These are phyloP conservation scores for Anarsia innoxiella DNA, from an alignment of 2,888 invertebrate genomes.

Conservation along the genomic window DNA sequence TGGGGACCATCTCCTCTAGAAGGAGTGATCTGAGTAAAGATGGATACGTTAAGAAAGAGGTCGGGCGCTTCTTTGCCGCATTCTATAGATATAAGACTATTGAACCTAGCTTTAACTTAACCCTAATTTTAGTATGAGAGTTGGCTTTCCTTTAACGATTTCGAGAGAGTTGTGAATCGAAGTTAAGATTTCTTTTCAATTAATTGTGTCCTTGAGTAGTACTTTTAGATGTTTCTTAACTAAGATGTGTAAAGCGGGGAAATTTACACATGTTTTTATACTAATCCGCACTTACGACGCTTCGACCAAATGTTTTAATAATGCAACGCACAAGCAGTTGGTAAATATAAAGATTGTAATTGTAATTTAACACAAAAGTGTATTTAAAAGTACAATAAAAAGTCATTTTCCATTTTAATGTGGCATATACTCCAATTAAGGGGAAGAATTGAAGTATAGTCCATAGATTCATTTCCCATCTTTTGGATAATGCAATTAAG, in stretches of 20 bases:
- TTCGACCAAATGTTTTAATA: slow-evolving; percentile 48
- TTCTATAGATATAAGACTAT: slow-evolving; percentile 49
- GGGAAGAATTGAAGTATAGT: slow-evolving; percentile 69
- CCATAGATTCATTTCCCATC: slow-evolving; percentile 31
- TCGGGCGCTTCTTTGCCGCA: slow-evolving; percentile 50
- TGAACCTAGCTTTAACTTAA: slow-evolving; percentile 47
- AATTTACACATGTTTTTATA: slow-evolving; percentile 62
- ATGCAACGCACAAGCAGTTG: slow-evolving; percentile 60
- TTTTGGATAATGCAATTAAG: slow-evolving; percentile 35
- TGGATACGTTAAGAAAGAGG: slow-evolving; percentile 32
- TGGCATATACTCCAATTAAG: slow-evolving; percentile 63
- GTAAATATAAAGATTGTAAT: slow-evolving; percentile 22
- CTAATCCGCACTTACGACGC: slow-evolving; percentile 53
- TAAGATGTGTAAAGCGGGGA: slow-evolving; percentile 67
- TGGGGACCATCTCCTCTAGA: slow-evolving; percentile 63
- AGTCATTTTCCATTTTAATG: slow-evolving; percentile 26
- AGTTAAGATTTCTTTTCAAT: slow-evolving; percentile 30
- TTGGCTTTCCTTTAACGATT: slow-evolving; percentile 40
- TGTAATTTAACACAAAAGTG: slow-evolving; percentile 22
- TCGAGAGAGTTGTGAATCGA: slow-evolving; percentile 59
- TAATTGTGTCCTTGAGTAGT: slow-evolving; percentile 36
- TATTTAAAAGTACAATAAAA: slow-evolving; percentile 23
- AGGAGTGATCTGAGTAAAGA: slow-evolving; percentile 58
- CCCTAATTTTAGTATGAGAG: slow-evolving; percentile 32
- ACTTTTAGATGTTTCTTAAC: slow-evolving; percentile 32